Conservation (phyloP, 2,797 vertebrate species). For the Rhabdophis nuchalis region DNA sequence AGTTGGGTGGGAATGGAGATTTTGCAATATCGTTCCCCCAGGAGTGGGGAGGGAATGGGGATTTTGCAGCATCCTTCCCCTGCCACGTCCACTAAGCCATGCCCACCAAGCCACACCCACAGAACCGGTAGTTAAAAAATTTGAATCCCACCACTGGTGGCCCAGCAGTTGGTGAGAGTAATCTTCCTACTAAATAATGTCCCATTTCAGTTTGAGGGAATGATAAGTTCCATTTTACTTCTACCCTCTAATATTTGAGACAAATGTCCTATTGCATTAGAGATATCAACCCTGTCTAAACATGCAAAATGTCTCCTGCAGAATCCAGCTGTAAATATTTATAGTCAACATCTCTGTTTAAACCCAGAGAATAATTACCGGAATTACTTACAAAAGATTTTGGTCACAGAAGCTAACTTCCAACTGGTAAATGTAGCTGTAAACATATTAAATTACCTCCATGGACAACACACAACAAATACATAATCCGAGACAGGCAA, state of each 20-base stretch:
- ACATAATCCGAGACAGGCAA: constrained; percentile 31
- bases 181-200: background rate
- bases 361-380: constrained; percentile 57
- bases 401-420: constrained; percentile 59
- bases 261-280: background rate
- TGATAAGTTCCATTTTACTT: background rate
- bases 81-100: no score
- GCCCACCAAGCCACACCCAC: no score
- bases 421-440: constrained; percentile 49
- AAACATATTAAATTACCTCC: constrained; percentile 40
- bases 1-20: no score
- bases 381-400: constrained; percentile 58
- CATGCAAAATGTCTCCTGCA: constrained; percentile 27
- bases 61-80: no score
- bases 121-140: no score
- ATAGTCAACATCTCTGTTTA: constrained; percentile 50
- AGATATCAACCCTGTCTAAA: constrained; percentile 41
- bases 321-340: constrained; percentile 58
- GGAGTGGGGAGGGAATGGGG: no score
- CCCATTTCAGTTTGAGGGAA: background rate
- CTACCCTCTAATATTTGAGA: background rate
- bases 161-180: background rate
- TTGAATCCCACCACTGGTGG: background rate
- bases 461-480: constrained; percentile 30
- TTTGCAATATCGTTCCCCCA: no score